Evolutionary conservation across 2,888 invertebrate species (phyloP).

Genomic region (Bimastos eiseni): DNA sequence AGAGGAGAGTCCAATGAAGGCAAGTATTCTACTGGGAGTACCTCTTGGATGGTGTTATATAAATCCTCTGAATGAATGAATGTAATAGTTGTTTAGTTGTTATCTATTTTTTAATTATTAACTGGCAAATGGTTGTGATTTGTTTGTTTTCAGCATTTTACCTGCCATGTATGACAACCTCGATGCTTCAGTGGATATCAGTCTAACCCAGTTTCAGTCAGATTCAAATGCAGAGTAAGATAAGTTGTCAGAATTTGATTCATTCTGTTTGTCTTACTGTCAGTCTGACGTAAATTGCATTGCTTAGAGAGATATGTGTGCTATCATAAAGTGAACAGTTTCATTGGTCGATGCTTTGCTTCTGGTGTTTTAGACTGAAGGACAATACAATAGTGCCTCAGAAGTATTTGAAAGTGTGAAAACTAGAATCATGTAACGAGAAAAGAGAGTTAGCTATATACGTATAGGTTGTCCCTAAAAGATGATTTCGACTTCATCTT

Average conservation of each 20-base stretch:
- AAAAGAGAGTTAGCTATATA: background rate
- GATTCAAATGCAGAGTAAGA: background rate
- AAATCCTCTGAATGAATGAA: too few relatives aligned
- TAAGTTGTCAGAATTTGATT: background rate
- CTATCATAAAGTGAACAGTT: background rate
- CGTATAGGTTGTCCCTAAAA: too few relatives aligned
- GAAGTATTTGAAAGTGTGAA: background rate
- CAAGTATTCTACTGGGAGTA: too few relatives aligned
- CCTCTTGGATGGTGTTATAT: too few relatives aligned
- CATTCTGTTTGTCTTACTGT: background rate
- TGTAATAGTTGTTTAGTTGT: too few relatives aligned
- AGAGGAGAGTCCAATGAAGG: too few relatives aligned
- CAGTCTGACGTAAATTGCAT: background rate
- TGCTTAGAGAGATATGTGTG: background rate
- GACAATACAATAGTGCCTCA: background rate
- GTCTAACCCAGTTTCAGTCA: background rate
- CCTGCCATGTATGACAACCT: background rate
- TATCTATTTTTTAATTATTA: background rate
- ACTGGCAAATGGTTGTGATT: background rate
- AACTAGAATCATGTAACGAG: background rate
- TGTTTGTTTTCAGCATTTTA: background rate
- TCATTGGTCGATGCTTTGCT: background rate
- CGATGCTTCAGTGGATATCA: conserved; percentile 8
- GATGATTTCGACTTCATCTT: too few relatives aligned
- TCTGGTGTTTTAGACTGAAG: background rate